These are phyloP conservation scores for Amblyraja radiata DNA, from an alignment of 2,797 vertebrate species.

Conservation along the genomic window DNA sequence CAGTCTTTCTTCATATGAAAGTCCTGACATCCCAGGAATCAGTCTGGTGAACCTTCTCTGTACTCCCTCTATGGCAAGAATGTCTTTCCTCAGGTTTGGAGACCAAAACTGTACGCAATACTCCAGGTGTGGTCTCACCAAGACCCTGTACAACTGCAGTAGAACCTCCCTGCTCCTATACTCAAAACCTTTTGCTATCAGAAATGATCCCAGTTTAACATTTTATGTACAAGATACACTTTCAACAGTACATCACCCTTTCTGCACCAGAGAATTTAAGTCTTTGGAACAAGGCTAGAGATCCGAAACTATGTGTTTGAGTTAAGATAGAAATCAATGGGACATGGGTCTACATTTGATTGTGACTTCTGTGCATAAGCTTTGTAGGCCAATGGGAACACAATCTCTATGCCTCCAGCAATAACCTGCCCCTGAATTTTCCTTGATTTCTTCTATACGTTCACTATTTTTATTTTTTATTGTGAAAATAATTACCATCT, in stretches of 20 bases:
- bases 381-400: background rate
- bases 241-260: background rate
- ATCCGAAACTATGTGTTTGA: background rate
- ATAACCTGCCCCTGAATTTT: background rate
- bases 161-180: too few relatives aligned
- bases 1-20: too few relatives aligned
- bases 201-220: background rate
- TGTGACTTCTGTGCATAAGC: background rate
- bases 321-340: background rate
- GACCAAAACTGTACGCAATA: too few relatives aligned
- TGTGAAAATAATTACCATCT: conserved; percentile 26
- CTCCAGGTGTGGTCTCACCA: too few relatives aligned
- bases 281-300: background rate
- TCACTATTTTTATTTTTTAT: too few relatives aligned
- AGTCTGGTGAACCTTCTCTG: too few relatives aligned
- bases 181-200: too few relatives aligned
- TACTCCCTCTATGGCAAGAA: too few relatives aligned
- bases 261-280: background rate
- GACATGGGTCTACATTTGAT: background rate
- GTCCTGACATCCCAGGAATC: too few relatives aligned
- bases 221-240: background rate
- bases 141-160: too few relatives aligned
- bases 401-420: background rate
- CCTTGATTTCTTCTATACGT: background rate
- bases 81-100: too few relatives aligned